A percentile compares a stretch with the other conserved stretches of the same genome.
Evolutionary conservation across 2,888 invertebrate species (phyloP).

Genomic region (Ctenicera cuprea): DNA sequence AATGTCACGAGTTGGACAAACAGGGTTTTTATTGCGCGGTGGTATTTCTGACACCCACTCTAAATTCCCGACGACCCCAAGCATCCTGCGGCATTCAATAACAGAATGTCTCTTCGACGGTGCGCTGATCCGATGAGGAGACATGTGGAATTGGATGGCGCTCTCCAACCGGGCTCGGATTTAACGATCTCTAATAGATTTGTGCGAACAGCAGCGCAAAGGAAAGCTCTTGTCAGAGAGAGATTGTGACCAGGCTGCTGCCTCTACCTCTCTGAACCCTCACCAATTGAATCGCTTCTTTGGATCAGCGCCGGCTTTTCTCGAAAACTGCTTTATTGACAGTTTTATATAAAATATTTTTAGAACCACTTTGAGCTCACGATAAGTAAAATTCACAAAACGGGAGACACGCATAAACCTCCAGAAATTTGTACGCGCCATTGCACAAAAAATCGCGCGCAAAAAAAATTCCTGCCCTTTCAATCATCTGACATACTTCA

Average conservation of each 20-base stretch:
- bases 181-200: slow-evolving; percentile 74
- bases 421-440: slow-evolving; percentile 44
- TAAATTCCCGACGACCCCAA: slow-evolving; percentile 61
- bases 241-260: slow-evolving; percentile 65
- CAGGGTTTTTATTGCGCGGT: slow-evolving; percentile 62
- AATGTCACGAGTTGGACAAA: slow-evolving; percentile 52
- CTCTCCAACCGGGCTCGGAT: slow-evolving; percentile 68
- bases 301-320: slow-evolving; percentile 54
- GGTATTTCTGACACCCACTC: slow-evolving; percentile 61
- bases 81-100: slow-evolving; percentile 67
- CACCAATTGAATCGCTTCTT: slow-evolving; percentile 68
- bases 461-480: slow-evolving; percentile 40
- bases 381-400: slow-evolving; percentile 52
- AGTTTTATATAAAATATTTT: slow-evolving; percentile 56
- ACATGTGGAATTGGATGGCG: slow-evolving; percentile 70
- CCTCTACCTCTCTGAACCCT: slow-evolving; percentile 62
- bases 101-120: slow-evolving; percentile 68
- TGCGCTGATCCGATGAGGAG: slow-evolving; percentile 66
- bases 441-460: slow-evolving; percentile 40
- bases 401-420: slow-evolving; percentile 50
- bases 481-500: slow-evolving; percentile 33
- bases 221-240: slow-evolving; percentile 62
- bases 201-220: slow-evolving; percentile 68
- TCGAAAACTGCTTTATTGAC: slow-evolving; percentile 52
- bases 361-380: slow-evolving; percentile 51